phyloP scores from a whole-genome alignment of 2,113 vertebrate species.

The Aspidoscelis tigris region DNA sequence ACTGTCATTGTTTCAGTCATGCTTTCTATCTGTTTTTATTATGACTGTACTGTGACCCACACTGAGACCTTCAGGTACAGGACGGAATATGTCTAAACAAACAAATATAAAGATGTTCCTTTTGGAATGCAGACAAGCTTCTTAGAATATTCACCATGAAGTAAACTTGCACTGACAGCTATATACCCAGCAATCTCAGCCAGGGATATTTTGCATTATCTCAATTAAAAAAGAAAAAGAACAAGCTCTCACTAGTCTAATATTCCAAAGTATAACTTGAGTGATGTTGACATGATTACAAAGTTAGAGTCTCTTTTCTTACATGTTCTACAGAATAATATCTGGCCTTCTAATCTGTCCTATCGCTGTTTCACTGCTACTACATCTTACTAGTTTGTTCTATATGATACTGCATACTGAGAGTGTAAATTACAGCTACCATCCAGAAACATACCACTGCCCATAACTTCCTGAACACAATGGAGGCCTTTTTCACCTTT shows the following conservation, averaged over 20 bases:
- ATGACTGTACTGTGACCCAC: too few relatives aligned
- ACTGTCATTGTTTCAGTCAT: too few relatives aligned
- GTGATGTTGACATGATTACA: conserved; percentile 37
- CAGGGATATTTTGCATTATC: not conserved
- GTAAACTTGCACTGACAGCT: not conserved
- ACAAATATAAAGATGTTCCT: too few relatives aligned
- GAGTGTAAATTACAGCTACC: not conserved
- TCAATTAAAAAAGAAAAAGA: not conserved
- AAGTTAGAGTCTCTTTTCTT: conserved; percentile 9
- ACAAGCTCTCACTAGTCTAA: not conserved
- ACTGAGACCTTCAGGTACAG: too few relatives aligned
- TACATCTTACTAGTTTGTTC: not conserved
- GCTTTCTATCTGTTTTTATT: too few relatives aligned
- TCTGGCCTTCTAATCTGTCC: not conserved
- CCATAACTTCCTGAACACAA: not conserved
- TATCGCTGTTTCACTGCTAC: not conserved
- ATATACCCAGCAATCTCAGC: not conserved
- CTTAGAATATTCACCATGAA: not conserved
- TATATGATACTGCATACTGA: not conserved
- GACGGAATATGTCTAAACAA: too few relatives aligned
- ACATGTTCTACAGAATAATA: not conserved
- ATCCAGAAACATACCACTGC: not conserved
- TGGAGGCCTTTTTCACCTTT: not conserved
- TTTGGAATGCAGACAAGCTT: not conserved
- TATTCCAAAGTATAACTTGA: conserved; percentile 29